A percentile compares a stretch with the other conserved stretches of the same genome.
phyloP scores from a whole-genome alignment of 2,888 invertebrate species.

The Ophion slaviceki region DNA sequence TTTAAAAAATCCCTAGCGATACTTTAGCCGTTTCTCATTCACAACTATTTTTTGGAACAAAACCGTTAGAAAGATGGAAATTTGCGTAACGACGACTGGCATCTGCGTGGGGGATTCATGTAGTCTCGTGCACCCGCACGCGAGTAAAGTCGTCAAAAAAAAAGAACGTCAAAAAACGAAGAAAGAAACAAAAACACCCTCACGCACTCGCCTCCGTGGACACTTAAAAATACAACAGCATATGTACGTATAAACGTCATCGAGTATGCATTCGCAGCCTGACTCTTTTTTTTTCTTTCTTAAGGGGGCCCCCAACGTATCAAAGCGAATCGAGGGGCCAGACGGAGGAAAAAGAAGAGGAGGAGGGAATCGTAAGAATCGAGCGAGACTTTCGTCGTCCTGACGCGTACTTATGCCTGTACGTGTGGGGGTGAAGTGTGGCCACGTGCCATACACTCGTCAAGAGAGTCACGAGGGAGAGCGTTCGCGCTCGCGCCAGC shows the following conservation, averaged over 20 bases:
- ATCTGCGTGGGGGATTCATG: slow-evolving; percentile 59
- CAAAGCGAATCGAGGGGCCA: slow-evolving; percentile 65
- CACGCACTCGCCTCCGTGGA: slow-evolving; percentile 43
- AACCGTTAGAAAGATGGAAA: slow-evolving; percentile 48
- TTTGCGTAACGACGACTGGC: slow-evolving; percentile 43
- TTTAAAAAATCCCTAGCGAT: too few species aligned
- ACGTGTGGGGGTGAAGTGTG: slow-evolving; percentile 67
- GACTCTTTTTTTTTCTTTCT: slow-evolving; percentile 61
- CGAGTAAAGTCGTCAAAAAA: slow-evolving; percentile 37
- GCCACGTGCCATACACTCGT: slow-evolving; percentile 67
- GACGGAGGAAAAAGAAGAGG: slow-evolving; percentile 46
- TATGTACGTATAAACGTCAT: slow-evolving; percentile 30
- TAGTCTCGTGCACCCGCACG: slow-evolving; percentile 56
- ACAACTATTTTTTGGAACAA: background rate
- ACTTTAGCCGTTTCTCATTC: background rate
- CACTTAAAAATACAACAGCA: slow-evolving; percentile 52
- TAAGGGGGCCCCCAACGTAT: slow-evolving; percentile 64
- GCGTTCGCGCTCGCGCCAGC: slow-evolving; percentile 59
- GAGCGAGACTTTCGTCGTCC: slow-evolving; percentile 57
- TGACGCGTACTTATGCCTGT: slow-evolving; percentile 28
- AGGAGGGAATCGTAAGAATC: slow-evolving; percentile 57
- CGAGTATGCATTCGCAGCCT: slow-evolving; percentile 63
- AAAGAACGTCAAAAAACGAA: slow-evolving; percentile 27
- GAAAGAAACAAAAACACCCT: slow-evolving; percentile 35
- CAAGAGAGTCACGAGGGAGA: slow-evolving; percentile 42